phyloP scores from a whole-genome alignment of 2,797 vertebrate genomes.

The Rhodeus uyekii region DNA sequence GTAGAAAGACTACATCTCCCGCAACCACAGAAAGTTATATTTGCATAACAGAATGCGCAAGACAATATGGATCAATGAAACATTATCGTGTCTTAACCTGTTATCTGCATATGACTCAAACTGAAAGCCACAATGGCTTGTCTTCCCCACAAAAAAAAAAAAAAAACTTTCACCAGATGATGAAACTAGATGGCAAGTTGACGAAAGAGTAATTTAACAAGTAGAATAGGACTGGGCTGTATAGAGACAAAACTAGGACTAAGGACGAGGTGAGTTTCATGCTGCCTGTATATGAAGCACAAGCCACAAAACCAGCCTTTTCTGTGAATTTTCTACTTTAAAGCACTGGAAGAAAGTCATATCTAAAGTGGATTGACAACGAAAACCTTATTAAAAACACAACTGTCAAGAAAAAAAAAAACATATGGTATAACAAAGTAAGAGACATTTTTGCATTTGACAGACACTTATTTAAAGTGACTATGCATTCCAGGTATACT shows the following conservation, averaged over 20 bases:
- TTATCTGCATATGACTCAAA: slow-evolving; percentile 46
- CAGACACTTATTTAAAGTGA: background rate
- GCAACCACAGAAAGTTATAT: slow-evolving; percentile 26
- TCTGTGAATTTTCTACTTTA: background rate
- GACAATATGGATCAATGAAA: slow-evolving; percentile 36
- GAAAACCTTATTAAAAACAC: too few relatives aligned
- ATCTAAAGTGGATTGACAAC: too few relatives aligned
- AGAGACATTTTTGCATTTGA: background rate
- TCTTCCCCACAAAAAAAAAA: slow-evolving; percentile 39
- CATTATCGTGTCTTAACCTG: slow-evolving; percentile 18
- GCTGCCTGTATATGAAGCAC: background rate
- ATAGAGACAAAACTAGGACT: too few relatives aligned
- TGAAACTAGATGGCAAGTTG: background rate
- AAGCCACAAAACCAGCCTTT: background rate
- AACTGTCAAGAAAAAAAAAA: background rate
- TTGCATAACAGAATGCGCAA: background rate
- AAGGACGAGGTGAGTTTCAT: background rate
- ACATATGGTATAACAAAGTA: background rate
- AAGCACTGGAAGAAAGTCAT: background rate
- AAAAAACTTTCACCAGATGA: background rate
- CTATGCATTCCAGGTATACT: background rate
- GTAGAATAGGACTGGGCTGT: background rate
- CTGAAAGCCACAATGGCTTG: slow-evolving; percentile 31
- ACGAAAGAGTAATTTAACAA: background rate
- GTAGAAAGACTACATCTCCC: background rate